phyloP scores from a whole-genome alignment of 2,113 vertebrate species.

The Toxotes jaculatrix region DNA sequence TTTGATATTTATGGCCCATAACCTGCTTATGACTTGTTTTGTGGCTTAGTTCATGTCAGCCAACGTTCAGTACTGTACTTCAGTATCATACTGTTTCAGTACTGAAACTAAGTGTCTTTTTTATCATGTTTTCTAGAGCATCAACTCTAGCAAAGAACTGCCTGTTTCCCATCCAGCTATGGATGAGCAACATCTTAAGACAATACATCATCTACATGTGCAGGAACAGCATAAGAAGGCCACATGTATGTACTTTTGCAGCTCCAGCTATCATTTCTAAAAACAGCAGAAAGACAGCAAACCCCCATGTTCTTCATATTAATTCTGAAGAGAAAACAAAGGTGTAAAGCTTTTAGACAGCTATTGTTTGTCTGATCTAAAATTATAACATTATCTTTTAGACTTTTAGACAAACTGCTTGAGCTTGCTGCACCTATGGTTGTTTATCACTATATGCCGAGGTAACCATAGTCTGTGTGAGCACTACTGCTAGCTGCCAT shows the following conservation, averaged over 20 bases:
- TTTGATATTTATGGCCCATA: constrained; percentile 9
- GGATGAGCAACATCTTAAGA: constrained; percentile 23
- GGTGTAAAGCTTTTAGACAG: no score
- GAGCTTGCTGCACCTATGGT: no score
- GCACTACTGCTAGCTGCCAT: no score
- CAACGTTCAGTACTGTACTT: not conserved
- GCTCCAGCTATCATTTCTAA: not conserved
- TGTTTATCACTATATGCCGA: no score
- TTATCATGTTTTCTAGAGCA: constrained; percentile 51
- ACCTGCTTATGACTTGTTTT: not conserved
- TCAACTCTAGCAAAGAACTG: not conserved
- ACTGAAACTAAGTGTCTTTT: constrained; percentile 3
- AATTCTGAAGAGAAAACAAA: not conserved
- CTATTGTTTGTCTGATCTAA: no score
- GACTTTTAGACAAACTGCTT: no score
- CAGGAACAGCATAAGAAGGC: constrained; percentile 12
- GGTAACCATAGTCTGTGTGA: no score
- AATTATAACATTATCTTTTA: no score
- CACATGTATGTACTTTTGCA: constrained; percentile 51
- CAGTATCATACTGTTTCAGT: not conserved
- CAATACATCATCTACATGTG: constrained; percentile 20
- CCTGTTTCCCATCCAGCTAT: not conserved
- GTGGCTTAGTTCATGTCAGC: not conserved
- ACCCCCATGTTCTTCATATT: no score
- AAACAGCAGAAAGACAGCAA: not conserved